A percentile compares a stretch with the other conserved stretches of the same genome.
Conservation (phyloP, 1,140 invertebrate genomes). For the Mercenaria mercenaria region DNA sequence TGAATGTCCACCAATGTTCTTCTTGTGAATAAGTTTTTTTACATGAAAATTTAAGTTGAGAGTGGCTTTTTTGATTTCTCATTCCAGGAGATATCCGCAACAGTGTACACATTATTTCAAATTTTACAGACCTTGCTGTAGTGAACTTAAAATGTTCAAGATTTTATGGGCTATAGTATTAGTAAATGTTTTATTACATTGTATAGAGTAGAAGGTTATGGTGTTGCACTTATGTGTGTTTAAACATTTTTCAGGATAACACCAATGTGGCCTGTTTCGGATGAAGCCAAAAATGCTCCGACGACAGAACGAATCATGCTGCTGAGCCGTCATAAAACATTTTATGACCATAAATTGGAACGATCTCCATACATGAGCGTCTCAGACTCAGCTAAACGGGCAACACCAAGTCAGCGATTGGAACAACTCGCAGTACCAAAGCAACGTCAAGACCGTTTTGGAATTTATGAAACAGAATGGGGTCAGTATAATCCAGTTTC, state of each 20-base stretch:
- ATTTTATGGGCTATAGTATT: too few relatives aligned
- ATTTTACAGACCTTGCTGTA: too few relatives aligned
- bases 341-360: slow-evolving; percentile 70
- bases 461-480: slow-evolving; percentile 72
- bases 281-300: slow-evolving; percentile 68
- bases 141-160: too few relatives aligned
- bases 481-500: slow-evolving; percentile 73
- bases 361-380: slow-evolving; percentile 77
- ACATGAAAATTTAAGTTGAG: too few relatives aligned
- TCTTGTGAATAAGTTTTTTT: too few relatives aligned
- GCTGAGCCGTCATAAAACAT: slow-evolving; percentile 71
- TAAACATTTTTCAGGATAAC: slow-evolving; percentile 70
- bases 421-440: slow-evolving; percentile 73
- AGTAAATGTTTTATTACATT: too few relatives aligned
- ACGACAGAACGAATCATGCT: slow-evolving; percentile 69
- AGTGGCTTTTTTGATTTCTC: too few relatives aligned
- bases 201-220: neutral
- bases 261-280: slow-evolving; percentile 79
- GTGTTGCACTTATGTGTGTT: slow-evolving; percentile 18
- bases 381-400: slow-evolving; percentile 64
- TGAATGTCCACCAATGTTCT: too few relatives aligned
- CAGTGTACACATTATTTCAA: too few relatives aligned
- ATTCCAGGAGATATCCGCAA: too few relatives aligned
- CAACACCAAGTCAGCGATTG: slow-evolving; percentile 68
- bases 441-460: slow-evolving; percentile 64